phyloP scores from a whole-genome alignment of 2,797 vertebrate genomes.

The Denticeps clupeoides region DNA sequence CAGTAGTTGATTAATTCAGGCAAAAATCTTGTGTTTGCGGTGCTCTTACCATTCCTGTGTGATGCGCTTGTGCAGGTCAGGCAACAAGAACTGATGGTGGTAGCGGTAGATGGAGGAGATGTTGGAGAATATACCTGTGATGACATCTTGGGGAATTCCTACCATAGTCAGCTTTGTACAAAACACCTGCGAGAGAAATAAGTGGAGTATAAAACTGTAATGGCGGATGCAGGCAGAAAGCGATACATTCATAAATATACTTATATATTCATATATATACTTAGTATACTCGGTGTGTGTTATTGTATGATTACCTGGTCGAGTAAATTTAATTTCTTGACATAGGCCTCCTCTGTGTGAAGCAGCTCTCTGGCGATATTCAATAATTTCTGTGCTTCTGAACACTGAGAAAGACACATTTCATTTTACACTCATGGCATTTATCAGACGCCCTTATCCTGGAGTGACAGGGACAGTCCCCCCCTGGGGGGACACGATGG shows the following conservation, averaged over 20 bases:
- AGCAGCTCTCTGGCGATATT: constrained; percentile 85
- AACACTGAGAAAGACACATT: constrained; percentile 69
- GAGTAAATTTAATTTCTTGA: constrained; percentile 78
- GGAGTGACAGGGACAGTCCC: too few species aligned
- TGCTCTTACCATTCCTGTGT: constrained; percentile 80
- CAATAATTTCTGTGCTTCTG: constrained; percentile 78
- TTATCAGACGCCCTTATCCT: too few species aligned
- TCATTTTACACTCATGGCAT: too few species aligned
- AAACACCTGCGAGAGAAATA: too few species aligned
- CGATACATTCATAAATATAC: too few species aligned
- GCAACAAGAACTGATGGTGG: constrained; percentile 84
- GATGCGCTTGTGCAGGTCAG: constrained; percentile 83
- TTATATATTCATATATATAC: too few species aligned
- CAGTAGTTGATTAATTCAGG: too few species aligned
- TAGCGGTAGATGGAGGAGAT: constrained; percentile 89
- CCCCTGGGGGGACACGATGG: too few species aligned
- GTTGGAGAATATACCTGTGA: constrained; percentile 85
- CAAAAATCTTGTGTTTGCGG: not conserved
- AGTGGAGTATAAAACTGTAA: too few species aligned
- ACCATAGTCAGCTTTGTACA: constrained; percentile 73
- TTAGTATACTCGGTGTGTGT: too few species aligned
- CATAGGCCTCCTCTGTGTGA: constrained; percentile 79
- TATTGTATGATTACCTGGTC: too few species aligned
- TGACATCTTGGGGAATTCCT: constrained; percentile 80
- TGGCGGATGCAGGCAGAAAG: too few species aligned